Conservation (phyloP, 2,888 invertebrate genomes). For the Amphipyra berbera region DNA sequence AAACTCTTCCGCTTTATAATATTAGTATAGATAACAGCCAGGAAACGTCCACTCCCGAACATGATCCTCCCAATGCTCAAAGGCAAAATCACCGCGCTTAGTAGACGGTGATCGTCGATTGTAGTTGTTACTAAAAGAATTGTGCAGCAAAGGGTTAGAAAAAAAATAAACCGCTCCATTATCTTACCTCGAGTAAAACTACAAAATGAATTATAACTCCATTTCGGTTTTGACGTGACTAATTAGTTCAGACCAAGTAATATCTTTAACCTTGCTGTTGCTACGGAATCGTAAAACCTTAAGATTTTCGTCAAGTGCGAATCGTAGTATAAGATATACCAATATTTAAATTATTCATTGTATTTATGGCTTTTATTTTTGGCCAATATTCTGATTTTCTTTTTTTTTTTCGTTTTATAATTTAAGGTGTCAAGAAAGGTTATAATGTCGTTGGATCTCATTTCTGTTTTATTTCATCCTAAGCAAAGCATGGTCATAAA, state of each 20-base stretch:
- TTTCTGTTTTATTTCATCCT: conserved; percentile 42
- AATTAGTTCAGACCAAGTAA: conserved; percentile 77
- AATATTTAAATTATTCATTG: conserved; percentile 11
- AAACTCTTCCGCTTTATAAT: too few relatives aligned
- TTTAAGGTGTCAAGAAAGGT: conserved; percentile 31
- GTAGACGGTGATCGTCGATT: too few relatives aligned
- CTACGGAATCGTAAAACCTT: conserved; percentile 64
- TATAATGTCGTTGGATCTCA: conserved; percentile 21
- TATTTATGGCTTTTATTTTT: conserved; percentile 9
- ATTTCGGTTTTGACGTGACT: conserved; percentile 81
- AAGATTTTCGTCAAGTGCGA: conserved; percentile 54
- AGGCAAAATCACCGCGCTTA: too few relatives aligned
- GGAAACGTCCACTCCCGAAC: too few relatives aligned
- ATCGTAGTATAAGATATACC: conserved; percentile 5
- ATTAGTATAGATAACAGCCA: too few relatives aligned
- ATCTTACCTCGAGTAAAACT: conserved; percentile 62
- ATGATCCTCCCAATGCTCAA: too few relatives aligned
- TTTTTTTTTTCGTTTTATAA: conserved; percentile 14
- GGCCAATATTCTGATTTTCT: background rate
- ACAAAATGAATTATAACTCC: conserved; percentile 78
- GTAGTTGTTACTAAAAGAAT: conserved; percentile 10
- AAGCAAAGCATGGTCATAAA: conserved; percentile 46
- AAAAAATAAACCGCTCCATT: conserved; percentile 66
- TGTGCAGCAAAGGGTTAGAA: conserved; percentile 13
- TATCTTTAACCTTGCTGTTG: conserved; percentile 71